phyloP scores from a whole-genome alignment of 2,797 vertebrate species.

The Trichosurus vulpecula region DNA sequence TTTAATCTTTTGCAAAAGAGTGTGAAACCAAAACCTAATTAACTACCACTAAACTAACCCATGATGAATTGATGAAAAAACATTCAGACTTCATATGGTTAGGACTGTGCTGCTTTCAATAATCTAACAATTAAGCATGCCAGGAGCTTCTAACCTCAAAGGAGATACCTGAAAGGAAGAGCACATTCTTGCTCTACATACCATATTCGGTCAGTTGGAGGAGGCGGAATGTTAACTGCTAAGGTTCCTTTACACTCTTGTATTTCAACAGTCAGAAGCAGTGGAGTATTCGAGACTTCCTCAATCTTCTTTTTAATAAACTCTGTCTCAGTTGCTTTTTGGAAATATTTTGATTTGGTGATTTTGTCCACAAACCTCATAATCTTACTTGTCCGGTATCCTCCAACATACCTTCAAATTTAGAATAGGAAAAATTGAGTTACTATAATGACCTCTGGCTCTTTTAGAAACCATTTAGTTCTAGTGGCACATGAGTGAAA shows the following conservation, averaged over 20 bases:
- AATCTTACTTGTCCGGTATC: constrained; percentile 95
- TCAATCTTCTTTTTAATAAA: constrained; percentile 99
- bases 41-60: not conserved
- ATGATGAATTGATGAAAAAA: not conserved
- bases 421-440: constrained; percentile 19
- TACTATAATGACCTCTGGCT: constrained; percentile 26
- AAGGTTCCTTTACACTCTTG: constrained; percentile 93
- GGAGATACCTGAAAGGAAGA: no score
- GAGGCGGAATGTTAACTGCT: constrained; percentile 96
- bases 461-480: constrained; percentile 3
- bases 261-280: constrained; percentile 95
- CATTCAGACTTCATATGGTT: not conserved
- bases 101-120: not conserved
- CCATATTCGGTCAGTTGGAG: constrained; percentile 98
- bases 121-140: not conserved
- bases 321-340: constrained; percentile 97
- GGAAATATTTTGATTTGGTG: constrained; percentile 97
- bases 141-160: not conserved
- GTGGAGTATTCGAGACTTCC: constrained; percentile 96
- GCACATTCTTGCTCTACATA: constrained; percentile 76
- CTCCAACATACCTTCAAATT: constrained; percentile 88
- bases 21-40: not conserved
- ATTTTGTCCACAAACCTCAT: constrained; percentile 99
- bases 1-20: constrained; percentile 20
- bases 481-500: not conserved